Base-by-base conservation (phyloP, 2,888 invertebrate genomes). In the Homarus gammarus region DNA sequence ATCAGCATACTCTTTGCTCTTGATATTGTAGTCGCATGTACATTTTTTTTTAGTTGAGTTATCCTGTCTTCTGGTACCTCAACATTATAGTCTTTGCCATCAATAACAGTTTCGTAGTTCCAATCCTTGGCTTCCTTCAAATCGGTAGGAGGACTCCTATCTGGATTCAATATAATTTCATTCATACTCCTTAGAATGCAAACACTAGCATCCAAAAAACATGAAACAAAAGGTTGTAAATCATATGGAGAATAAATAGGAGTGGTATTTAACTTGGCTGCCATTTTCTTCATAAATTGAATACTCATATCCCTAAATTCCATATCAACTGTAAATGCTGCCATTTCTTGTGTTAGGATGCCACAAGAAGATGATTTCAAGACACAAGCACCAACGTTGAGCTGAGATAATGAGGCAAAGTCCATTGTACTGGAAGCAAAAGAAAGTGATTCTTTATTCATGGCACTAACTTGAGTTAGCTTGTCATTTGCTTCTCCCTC, bases 21-120 rank as follows among this genome's bases (percentile, higher is more conserved):
- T 38, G 15, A 10, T 77, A 27, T 85, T 22, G 86, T 91, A 3
- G 68, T 85, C 36, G 81, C 86, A 0, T 70, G 31, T 1, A 91
- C 70, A 56, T 82, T 89, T n/a, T 77, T 40, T 72, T 44, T 75
- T 49, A 70, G 18, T 44, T 81, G 84, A 15, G 27, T 77, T 44
- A 49, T 78, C n/a, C 40, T 44, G 33, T 72, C 51, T 10, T 51
- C 15, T 8, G 89, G 86, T 1, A 89, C 38, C 3, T 2, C 75
- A 27, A 75, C 10, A 18, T 64, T 38, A 10, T 49, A 36, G 40
- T 86, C 72, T 33, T 31, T 36, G 44, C 82, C 72, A 38, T 27
- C 44, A 33, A 90, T n/a, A 31, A 36, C 85, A 8, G 70, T 79
- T 10, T 91, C 89, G 36, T 89, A 89, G 61, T 91, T 89, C 73